Evolutionary conservation across 2,888 invertebrate species (phyloP), one percentile per base, ranked within the genome.

Genomic region (Trissolcus japonicus): DNA sequence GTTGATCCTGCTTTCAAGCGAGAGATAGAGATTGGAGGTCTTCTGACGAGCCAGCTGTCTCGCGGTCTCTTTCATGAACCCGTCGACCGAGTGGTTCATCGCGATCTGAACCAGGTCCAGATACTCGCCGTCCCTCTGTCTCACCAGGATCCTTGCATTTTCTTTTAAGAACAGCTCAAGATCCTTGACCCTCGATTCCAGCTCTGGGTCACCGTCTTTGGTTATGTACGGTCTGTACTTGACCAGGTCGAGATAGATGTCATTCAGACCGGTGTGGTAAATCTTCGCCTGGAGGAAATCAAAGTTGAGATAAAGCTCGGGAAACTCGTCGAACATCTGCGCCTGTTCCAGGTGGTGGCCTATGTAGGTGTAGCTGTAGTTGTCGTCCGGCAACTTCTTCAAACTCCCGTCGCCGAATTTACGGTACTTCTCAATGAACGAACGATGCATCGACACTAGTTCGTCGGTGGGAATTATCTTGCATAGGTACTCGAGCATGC

Each of bases 271-370:
- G 0, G 93, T 92, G 57, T 92, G 88, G 75, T 91, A 90, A 66
- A 94, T 92, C 90, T 94, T 94, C 60, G 93, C 92, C 63, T 93
- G 93, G 65, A 95, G 89, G 87, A 95, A 95, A 82, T 91, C 91
- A 74, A 95, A 90, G 90, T 95, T 90, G 46, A 93, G 90, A 86
- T 92, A 95, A 76, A 94, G 86, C 35, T 89, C 88, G 25, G 90
- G 90, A 85, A 94, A 94, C 79, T 92, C 89, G 6, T 89, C 85
- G 87, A 90, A 91, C 80, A 89, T 82, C 29, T 90, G 86, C 1
- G 94, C 93, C 80, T 91, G 88, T 71, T 91, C 90, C 71, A 95
- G 89, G 87, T 95, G 95, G 83, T 94, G 92, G 0, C 94, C 94
- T 59, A 95, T 91, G 83, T 93, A 94, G 41, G 92, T 93, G 11